Percentiles rank a stretch among this genome's conserved stretches.
These are phyloP conservation scores for Cyanocitta stelleri DNA, from an alignment of 2,113 vertebrate species.

Conservation along the genomic window DNA sequence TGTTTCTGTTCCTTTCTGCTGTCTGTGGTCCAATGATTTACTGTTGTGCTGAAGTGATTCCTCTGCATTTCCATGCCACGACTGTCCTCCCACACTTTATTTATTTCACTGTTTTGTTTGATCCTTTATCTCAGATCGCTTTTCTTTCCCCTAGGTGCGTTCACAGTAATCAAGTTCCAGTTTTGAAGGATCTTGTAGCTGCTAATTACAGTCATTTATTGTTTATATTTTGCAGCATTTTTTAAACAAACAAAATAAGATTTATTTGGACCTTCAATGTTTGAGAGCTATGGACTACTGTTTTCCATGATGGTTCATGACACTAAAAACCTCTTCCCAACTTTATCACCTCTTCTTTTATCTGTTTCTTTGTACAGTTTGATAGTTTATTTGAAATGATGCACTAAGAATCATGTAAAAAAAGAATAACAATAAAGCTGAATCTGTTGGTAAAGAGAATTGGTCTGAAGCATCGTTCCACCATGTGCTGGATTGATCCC, in stretches of 20 bases:
- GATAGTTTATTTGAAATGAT: conserved; percentile 68
- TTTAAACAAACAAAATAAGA: conserved; percentile 15
- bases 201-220: conserved; percentile 59
- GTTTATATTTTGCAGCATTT: conserved; percentile 57
- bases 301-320: conserved; percentile 47
- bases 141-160: conserved; percentile 17
- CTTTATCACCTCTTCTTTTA: conserved; percentile 57
- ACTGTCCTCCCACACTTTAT: conserved; percentile 18
- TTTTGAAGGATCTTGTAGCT: conserved; percentile 68
- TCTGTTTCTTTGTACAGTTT: conserved; percentile 66
- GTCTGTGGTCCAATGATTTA: conserved; percentile 32
- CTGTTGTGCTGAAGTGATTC: conserved; percentile 39
- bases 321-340: conserved; percentile 44
- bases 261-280: conserved; percentile 24
- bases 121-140: neutral
- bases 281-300: conserved; percentile 32
- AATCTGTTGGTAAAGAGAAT: conserved; percentile 87
- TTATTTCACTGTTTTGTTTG: conserved; percentile 29
- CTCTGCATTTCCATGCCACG: conserved; percentile 11
- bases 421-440: conserved; percentile 88
- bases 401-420: conserved; percentile 74
- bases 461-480: conserved; percentile 56
- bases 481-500: neutral
- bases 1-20: conserved; percentile 57
- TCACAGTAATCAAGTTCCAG: conserved; percentile 57